Percentiles rank a stretch among this genome's conserved stretches.
phyloP scores from a whole-genome alignment of 1,140 invertebrate genomes.

The Listronotus bonariensis region DNA sequence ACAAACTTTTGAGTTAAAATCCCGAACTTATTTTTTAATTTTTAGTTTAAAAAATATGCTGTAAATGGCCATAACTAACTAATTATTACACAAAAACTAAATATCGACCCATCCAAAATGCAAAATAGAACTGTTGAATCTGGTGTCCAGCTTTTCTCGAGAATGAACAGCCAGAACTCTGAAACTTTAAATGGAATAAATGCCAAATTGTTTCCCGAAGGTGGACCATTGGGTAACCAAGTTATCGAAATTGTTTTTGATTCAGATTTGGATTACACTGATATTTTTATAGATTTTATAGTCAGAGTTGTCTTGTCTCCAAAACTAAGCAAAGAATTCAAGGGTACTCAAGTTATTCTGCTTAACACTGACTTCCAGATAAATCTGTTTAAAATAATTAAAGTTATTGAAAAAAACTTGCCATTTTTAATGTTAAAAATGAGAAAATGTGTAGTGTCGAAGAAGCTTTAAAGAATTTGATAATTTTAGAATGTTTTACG shows the following conservation, averaged over 20 bases:
- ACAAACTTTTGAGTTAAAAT: too few relatives aligned
- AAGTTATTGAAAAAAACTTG: constrained; percentile 36
- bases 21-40: too few relatives aligned
- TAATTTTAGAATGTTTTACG: constrained; percentile 36
- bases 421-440: constrained; percentile 11
- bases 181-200: constrained; percentile 29
- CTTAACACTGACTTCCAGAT: constrained; percentile 39
- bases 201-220: constrained; percentile 32
- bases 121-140: constrained; percentile 33
- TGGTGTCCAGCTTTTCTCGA: constrained; percentile 39
- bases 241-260: constrained; percentile 32
- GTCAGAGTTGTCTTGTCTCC: constrained; percentile 33
- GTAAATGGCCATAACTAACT: too few relatives aligned
- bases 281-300: constrained; percentile 37
- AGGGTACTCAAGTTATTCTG: constrained; percentile 30
- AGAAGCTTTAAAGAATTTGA: constrained; percentile 28
- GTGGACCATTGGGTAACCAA: constrained; percentile 30
- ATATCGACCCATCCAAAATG: too few relatives aligned
- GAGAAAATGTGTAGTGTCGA: constrained; percentile 23
- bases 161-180: constrained; percentile 25
- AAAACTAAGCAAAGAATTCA: constrained; percentile 26
- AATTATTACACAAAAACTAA: too few relatives aligned
- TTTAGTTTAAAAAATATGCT: too few relatives aligned
- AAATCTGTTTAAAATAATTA: constrained; percentile 39
- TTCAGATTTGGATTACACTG: constrained; percentile 20